Conservation (phyloP, 35 echinoderm and acorn worm genomes). For the Apostichopus parvimensis region DNA sequence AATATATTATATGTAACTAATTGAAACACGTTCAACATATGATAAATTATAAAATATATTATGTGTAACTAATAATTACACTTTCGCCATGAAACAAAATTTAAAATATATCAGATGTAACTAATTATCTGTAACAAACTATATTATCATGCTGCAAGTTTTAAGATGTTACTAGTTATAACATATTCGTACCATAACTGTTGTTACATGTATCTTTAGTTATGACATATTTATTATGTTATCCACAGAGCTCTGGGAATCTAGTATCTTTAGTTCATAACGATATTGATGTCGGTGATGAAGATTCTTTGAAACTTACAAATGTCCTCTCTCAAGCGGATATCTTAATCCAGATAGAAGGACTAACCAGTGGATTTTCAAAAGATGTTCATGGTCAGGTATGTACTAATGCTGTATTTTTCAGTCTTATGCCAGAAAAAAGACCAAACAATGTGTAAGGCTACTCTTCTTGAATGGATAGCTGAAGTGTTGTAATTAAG, state of each 20-base stretch:
- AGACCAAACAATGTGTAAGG: not conserved
- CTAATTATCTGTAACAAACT: too few relatives aligned
- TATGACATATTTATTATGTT: not conserved
- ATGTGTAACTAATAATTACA: too few relatives aligned
- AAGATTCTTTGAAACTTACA: not conserved
- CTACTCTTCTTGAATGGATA: not conserved
- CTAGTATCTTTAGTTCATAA: not conserved
- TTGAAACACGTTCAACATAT: too few relatives aligned
- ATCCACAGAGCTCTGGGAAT: conserved; percentile 10
- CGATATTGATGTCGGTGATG: conserved; percentile 10
- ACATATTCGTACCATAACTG: too few relatives aligned
- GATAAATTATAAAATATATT: too few relatives aligned
- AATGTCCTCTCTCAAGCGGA: conserved; percentile 22
- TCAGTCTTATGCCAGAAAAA: not conserved
- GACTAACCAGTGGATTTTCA: conserved; percentile 36
- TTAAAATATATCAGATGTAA: too few relatives aligned
- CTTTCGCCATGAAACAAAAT: too few relatives aligned
- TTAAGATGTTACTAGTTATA: too few relatives aligned
- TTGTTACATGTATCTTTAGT: too few relatives aligned
- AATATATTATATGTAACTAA: too few relatives aligned
- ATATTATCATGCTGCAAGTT: too few relatives aligned
- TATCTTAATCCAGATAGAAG: conserved; percentile 19
- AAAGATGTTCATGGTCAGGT: conserved; percentile 44
- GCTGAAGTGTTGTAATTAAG: too few relatives aligned
- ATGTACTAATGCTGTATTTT: not conserved